Base-by-base conservation (phyloP, 2,113 vertebrate genomes). In the Ascaphus truei region DNA sequence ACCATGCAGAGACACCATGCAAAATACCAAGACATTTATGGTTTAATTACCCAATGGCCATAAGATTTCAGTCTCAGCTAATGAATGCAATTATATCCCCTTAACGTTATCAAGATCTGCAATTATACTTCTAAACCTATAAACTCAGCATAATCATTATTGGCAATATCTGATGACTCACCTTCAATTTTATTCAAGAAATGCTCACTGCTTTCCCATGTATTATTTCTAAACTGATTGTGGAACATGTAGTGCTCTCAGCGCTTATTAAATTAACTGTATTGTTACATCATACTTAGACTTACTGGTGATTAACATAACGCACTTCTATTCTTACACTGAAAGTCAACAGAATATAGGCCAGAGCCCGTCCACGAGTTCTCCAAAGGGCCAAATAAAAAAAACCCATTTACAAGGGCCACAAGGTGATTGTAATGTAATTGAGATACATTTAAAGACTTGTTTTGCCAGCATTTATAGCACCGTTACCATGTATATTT, bases 91-190 rank as follows among this genome's bases (percentile, higher is more conserved):
- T 69, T 69, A 60, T 22, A 66, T 56, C 80, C 60, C 68, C 72
- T 62, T 63, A 77, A 81, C 75, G 58, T 58, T 76, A 78, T 79
- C 82, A 79, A 58, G 74, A 72, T 78, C 66, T 78, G 71, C 73
- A 78, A 84, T 80, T 77, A 79, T 5, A 33, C 43, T 74, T 65
- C 72, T 0, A 0, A 71, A 76, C 23, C 69, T 78, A 71, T 64
- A 53, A 53, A 72, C 79, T 73, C 79, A 82, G 79, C 47, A 53
- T 81, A 84, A 84, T 83, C 76, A 58, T 37, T 60, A 83, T 57
- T 56, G 79, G 77, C 72, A 80, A 71, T 69, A 71, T 78, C 56
- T 80, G 71, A 80, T 79, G 78, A 85, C 57, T 56, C 67, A 72
- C 72, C 58, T 76, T 41, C 73, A 55, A 36, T 43, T 63, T 73